Base-by-base conservation (phyloP, 2,888 invertebrate species). In the Cephonodes hylas region DNA sequence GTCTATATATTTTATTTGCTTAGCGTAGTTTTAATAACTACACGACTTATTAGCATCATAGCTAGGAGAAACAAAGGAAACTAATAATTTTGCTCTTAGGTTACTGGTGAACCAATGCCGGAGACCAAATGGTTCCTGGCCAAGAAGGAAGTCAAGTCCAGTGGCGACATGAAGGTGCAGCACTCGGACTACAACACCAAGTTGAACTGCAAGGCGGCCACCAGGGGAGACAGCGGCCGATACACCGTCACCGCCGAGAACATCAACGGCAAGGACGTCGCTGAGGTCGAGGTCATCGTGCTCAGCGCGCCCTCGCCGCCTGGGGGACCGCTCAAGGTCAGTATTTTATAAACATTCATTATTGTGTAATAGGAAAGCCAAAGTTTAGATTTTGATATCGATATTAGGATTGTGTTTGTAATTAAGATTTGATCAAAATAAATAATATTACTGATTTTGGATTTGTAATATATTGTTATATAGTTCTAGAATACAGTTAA, bases 241-340 rank as follows among this genome's bases (percentile, higher is more conserved):
- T 99, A 99, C 84, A 96, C 96, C 0, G 94, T 99, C 66, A 96
- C 96, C 0, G 99, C 99, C 13, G 97, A 97, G 85, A 99, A 99
- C 81, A 93, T 94, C 60, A 98, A 97, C 73, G 99, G 99, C n/a
- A 96, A 96, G 76, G 99, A 99, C 81, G 95, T 96, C 25, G 99
- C 98, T 18, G 96, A 97, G 62, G 98, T 99, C 0, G 97, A 97
- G 75, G 98, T 99, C 0, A 96, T 94, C 6, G 96, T 98, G 1
- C 88, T 98, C 42, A 98, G 98, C 76, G 97, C 96, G 72, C 99
- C 99, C 0, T 95, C 96, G 66, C 95, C 97, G 65, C 99, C 99
- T 23, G 96, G 96, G 83, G 99, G 99, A 61, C 99, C 99, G 0
- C 94, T 99, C 3, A 96, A 97, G 89, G 96, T 97, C 34, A 4